Conservation (phyloP, 2,888 invertebrate species). For the Drosophila quinaria region DNA sequence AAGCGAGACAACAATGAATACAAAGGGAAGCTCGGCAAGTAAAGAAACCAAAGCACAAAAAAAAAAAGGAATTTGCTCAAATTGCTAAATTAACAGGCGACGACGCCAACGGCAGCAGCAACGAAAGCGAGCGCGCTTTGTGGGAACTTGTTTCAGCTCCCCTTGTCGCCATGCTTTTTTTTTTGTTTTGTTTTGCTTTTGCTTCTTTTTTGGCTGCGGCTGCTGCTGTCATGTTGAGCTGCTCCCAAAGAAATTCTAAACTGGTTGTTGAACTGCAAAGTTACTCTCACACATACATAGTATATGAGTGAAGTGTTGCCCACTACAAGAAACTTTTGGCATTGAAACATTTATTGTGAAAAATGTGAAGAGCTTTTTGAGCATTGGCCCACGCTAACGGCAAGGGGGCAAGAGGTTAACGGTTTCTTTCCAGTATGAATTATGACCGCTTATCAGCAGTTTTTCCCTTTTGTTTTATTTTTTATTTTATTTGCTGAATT, state of each 20-base stretch:
- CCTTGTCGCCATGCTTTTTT: conserved; percentile 10
- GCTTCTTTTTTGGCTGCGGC: conserved; percentile 3
- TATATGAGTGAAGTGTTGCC: conserved; percentile 13
- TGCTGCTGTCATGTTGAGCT: conserved; percentile 29
- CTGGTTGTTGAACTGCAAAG: conserved; percentile 74
- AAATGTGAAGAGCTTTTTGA: conserved; percentile 44
- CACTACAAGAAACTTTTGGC: conserved; percentile 50
- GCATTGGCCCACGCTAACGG: conserved; percentile 14
- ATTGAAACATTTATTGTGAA: conserved; percentile 48
- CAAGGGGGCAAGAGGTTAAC: conserved; percentile 48
- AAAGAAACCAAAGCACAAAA: conserved; percentile 20
- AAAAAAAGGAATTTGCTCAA: conserved; percentile 62
- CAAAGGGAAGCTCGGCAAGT: conserved; percentile 35
- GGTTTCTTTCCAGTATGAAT: conserved; percentile 41
- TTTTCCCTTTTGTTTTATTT: conserved; percentile 26
- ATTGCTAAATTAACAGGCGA: conserved; percentile 73
- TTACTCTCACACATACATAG: conserved; percentile 22
- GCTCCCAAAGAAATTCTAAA: conserved; percentile 72
- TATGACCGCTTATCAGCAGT: conserved; percentile 58
- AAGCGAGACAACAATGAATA: conserved; percentile 15
- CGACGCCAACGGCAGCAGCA: conserved; percentile 43
- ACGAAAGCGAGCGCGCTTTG: conserved; percentile 74
- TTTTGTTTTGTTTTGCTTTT: background rate
- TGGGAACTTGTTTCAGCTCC: conserved; percentile 65
- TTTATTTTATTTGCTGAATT: background rate